Percentiles rank a stretch among this genome's conserved stretches.
Evolutionary conservation across 1,140 invertebrate species (phyloP).

Genomic region (Melipona quadrifasciata): DNA sequence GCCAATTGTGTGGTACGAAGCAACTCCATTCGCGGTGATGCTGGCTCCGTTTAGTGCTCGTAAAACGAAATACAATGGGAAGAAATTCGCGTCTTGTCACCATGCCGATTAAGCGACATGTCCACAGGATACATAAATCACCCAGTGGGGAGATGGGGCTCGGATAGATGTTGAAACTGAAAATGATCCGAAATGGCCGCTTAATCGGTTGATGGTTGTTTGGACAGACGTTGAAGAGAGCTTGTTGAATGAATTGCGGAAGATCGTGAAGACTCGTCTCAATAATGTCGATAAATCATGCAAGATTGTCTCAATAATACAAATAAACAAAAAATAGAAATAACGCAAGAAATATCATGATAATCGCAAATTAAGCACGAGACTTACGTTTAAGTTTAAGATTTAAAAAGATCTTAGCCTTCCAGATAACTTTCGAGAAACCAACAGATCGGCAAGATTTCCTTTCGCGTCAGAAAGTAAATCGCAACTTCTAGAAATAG

Average conservation of each 20-base stretch:
- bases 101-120: slow-evolving; percentile 39
- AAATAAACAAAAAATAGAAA: too few species aligned
- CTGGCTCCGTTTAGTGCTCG: too few species aligned
- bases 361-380: too few species aligned
- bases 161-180: not conserved
- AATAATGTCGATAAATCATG: too few species aligned
- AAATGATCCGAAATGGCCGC: not conserved
- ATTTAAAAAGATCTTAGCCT: too few species aligned
- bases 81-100: not conserved
- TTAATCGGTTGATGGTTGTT: not conserved
- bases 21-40: not conserved
- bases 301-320: too few species aligned
- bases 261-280: too few species aligned
- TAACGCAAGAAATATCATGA: too few species aligned
- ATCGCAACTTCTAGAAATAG: not conserved
- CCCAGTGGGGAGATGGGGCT: not conserved
- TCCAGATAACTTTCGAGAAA: not conserved
- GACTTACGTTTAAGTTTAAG: too few species aligned
- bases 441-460: not conserved
- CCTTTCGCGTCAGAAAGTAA: not conserved
- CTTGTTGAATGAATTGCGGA: not conserved
- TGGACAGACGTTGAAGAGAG: not conserved
- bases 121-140: slow-evolving; percentile 42
- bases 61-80: not conserved
- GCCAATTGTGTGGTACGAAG: too few species aligned